These are phyloP conservation scores for Eulithis testata DNA, from an alignment of 2,888 invertebrate species.

Conservation along the genomic window DNA sequence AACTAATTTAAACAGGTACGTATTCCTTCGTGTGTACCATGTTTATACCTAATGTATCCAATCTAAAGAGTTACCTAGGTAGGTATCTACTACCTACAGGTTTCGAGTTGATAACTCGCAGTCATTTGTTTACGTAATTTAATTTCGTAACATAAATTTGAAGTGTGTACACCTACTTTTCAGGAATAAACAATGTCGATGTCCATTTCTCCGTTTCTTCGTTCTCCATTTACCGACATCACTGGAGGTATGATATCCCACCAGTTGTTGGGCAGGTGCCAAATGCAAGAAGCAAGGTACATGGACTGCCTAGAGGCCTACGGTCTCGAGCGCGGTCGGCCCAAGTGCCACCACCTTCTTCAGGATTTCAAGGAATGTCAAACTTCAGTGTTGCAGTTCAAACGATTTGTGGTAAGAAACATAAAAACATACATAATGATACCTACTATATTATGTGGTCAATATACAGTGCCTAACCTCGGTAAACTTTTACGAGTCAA, in stretches of 20 bases:
- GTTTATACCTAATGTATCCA: no score
- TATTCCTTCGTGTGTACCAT: no score
- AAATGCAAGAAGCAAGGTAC: slow-evolving; percentile 87
- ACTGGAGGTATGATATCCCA: slow-evolving; percentile 87
- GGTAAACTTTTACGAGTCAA: no score
- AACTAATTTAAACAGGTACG: no score
- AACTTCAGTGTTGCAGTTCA: slow-evolving; percentile 82
- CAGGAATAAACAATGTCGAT: slow-evolving; percentile 79
- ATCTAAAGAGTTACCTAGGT: no score
- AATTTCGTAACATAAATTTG: slow-evolving; percentile 59
- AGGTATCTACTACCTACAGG: no score
- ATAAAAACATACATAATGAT: no score
- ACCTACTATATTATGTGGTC: no score
- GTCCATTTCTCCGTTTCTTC: slow-evolving; percentile 87
- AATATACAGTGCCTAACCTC: no score
- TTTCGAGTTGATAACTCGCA: background rate
- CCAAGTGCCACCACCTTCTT: slow-evolving; percentile 86
- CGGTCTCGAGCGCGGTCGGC: slow-evolving; percentile 86
- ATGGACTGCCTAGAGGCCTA: slow-evolving; percentile 93
- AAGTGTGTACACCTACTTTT: slow-evolving; percentile 28
- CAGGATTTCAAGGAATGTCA: slow-evolving; percentile 90
- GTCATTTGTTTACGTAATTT: slow-evolving; percentile 70
- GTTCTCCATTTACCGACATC: slow-evolving; percentile 89
- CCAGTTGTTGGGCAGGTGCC: slow-evolving; percentile 87
- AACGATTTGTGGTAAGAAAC: slow-evolving; percentile 82